phyloP scores from a whole-genome alignment of 2,113 vertebrate species.

The Albula goreensis region DNA sequence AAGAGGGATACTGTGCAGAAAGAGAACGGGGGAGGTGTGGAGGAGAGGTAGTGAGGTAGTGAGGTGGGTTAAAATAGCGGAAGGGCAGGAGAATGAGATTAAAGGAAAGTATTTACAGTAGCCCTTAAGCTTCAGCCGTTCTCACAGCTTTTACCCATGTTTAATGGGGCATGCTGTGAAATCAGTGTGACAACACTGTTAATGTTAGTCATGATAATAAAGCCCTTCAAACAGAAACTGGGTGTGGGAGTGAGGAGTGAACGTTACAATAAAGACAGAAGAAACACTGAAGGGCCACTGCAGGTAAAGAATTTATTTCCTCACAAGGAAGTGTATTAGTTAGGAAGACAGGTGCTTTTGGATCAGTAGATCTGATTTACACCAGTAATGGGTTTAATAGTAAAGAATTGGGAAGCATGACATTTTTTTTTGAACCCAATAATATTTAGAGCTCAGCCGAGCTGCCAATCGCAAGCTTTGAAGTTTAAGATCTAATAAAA shows the following conservation, averaged over 20 bases:
- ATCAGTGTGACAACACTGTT: neutral
- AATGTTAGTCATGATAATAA: neutral
- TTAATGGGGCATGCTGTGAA: neutral
- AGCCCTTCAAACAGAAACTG: neutral
- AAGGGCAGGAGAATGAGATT: neutral
- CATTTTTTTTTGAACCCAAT: no score
- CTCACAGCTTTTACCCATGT: neutral
- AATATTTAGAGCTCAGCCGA: no score
- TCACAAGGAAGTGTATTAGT: neutral
- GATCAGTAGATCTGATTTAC: neutral
- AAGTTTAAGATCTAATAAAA: no score
- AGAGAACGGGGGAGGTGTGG: neutral
- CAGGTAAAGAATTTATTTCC: neutral
- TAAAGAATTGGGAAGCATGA: no score
- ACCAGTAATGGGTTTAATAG: neutral
- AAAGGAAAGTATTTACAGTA: conserved; percentile 8
- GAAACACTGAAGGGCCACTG: neutral
- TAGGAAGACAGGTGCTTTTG: neutral
- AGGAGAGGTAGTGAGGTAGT: neutral
- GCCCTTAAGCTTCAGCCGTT: neutral
- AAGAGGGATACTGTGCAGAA: neutral
- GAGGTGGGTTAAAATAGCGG: neutral
- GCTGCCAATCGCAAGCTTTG: no score
- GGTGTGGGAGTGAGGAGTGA: neutral
- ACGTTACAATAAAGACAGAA: neutral